Evolutionary conservation across 2,888 invertebrate species (phyloP), one percentile per base, ranked within the genome.

Genomic region (Brassicogethes aeneus): DNA sequence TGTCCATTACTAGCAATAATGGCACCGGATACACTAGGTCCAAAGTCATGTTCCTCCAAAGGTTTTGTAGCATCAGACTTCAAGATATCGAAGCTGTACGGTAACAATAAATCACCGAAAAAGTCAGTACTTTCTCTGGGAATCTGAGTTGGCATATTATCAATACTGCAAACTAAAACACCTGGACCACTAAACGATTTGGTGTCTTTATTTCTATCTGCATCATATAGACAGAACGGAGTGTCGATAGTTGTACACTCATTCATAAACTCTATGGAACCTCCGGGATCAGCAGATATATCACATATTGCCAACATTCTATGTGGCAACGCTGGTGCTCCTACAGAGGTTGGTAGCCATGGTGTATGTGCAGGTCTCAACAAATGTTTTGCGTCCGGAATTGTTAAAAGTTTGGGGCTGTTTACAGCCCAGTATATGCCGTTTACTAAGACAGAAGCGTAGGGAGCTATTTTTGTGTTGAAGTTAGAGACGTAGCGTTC

Each of bases 161-260:
- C 99, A 53, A 99, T 99, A 12, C 96, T 96, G 64, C 99, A 99
- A n/a, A 99, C 96, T 38, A 99, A 70, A 1, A 99, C 95, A 14
- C 99, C 99, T 0, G 93, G 88, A 0, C 96, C 96, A 66, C 88
- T 90, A 69, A 95, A 95, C 66, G 91, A 90, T 60, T 95, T 95
- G 0, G 89, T 91, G 56, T 94, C 94, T 67, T 93, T 94, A 65
- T 99, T 96, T 45, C 94, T 80, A 65, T 99, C 95, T 3, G 99
- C 97, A 62, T 99, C 97, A 63, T 99, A 99, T n/a, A 99, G 76
- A 62, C 94, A 95, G 70, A 99, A 99, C 0, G 99, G 99, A 2
- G 92, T 95, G 62, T 99, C 99, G 44, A 99, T 99, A 1, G 97
- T 99, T 0, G 99, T 99, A 64, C 97, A 99, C 63, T 97, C 97